A percentile compares a stretch with the other conserved stretches of the same genome.
Conservation (phyloP, 2,113 vertebrate genomes). For the Anarhynchus alexandrinus region DNA sequence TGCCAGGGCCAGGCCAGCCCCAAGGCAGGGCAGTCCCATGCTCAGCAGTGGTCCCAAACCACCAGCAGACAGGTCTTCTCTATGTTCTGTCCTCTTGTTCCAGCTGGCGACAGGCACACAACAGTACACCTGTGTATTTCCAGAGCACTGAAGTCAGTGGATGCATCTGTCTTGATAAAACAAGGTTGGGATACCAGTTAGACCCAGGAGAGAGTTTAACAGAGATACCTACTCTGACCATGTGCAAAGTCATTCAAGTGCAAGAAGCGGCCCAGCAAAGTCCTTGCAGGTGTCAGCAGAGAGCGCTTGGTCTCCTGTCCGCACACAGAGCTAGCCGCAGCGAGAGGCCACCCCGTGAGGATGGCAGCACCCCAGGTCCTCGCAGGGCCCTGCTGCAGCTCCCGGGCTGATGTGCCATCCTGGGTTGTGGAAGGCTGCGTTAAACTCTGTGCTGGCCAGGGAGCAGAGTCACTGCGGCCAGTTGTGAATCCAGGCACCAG, state of each 20-base stretch:
- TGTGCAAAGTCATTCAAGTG: neutral
- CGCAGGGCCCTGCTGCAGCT: rapidly evolving
- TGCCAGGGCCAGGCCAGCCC: neutral
- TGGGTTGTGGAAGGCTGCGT: neutral
- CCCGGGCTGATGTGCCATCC: rapidly evolving
- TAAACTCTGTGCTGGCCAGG: neutral
- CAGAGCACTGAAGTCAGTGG: neutral
- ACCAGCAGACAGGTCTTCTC: neutral
- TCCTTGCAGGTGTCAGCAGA: neutral
- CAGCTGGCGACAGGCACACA: neutral
- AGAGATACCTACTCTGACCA: neutral
- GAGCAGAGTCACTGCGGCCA: neutral
- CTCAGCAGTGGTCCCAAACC: neutral
- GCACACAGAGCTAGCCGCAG: rapidly evolving
- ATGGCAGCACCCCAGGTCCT: neutral
- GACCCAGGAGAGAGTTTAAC: neutral
- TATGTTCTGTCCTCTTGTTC: rapidly evolving
- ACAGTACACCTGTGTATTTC: neutral
- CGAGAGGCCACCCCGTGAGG: rapidly evolving
- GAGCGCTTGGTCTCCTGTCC: rapidly evolving
- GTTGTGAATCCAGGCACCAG: neutral
- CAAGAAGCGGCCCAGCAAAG: neutral
- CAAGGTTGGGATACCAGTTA: neutral
- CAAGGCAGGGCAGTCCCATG: neutral
- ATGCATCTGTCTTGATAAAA: neutral